Base-by-base conservation (phyloP, 2,113 vertebrate genomes). In the Pterocles gutturalis region DNA sequence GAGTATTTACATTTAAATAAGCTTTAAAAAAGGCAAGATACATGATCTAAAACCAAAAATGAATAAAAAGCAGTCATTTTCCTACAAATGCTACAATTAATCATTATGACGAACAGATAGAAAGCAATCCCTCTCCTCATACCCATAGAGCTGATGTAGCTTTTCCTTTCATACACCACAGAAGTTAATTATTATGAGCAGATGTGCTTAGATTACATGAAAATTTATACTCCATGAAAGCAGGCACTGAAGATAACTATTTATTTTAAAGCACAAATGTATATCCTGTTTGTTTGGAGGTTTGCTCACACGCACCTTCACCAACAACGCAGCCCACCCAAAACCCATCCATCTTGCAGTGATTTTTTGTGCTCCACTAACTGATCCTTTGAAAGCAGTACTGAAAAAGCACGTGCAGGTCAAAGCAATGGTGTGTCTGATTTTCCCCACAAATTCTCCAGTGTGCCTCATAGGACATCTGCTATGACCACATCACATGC, bases 141-240 rank as follows among this genome's bases (percentile, higher is more conserved):
- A 94, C 87, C 87, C 83, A 51, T 33, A 95, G n/a, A 98, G 97
- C 96, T 97, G 96, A 98, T 95, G 83, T 87, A 89, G 91, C 96
- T 97, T 96, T 97, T 97, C 97, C 96, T 96, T 96, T 96, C 95
- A 92, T 58, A 94, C 61, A 82, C 89, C 92, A 89, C 92, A 95
- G 81, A 96, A 98, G 96, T 97, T 98, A 98, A 98, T 98, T 98
- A 97, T 96, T 96, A 97, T 72, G 88, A 98, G 96, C 96, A 98
- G 97, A 98, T 97, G 96, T 97, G 96, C 93, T 97, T 85, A 96
- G 97, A 98, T 98, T 97, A 96, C 93, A 96, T 75, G 95, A 97
- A 95, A 98, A 97, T 97, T 98, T 96, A 97, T 94, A 96, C 87
- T 85, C 93, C 60, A 51, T 90, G 92, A 97, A 98, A 96, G 65